Evolutionary conservation across 2,113 vertebrate species (phyloP).

Genomic region (Rhinoderma darwinii): DNA sequence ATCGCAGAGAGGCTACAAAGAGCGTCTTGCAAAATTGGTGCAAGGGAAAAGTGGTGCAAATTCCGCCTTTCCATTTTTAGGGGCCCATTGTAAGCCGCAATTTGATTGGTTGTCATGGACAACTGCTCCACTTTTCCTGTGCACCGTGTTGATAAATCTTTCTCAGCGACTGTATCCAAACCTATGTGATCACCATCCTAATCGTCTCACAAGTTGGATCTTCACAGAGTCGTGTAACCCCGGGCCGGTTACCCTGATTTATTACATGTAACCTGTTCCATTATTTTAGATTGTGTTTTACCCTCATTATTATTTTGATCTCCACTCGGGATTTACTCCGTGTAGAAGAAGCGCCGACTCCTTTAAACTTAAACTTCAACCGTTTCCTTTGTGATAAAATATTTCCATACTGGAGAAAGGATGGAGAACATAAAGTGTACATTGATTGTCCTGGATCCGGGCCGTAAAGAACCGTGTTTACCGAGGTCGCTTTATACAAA

Average conservation of each 20-base stretch:
- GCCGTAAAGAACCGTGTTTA: constrained; percentile 47
- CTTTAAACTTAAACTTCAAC: constrained; percentile 34
- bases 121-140: no score
- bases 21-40: no score
- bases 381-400: constrained; percentile 16
- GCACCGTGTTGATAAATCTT: no score
- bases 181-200: no score
- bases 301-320: not conserved
- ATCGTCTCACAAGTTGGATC: not conserved
- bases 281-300: not conserved
- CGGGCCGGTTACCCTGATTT: no score
- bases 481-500: constrained; percentile 46
- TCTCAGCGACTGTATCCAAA: no score
- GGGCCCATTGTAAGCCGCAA: no score
- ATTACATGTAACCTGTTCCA: no score
- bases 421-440: constrained; percentile 18
- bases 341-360: not conserved
- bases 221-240: not conserved
- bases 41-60: no score
- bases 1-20: no score
- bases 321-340: not conserved
- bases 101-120: no score
- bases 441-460: constrained; percentile 45
- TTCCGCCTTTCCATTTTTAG: no score
- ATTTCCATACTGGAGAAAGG: constrained; percentile 3